phyloP scores from a whole-genome alignment of 2,888 invertebrate genomes.

The Keiferia lycopersicella region DNA sequence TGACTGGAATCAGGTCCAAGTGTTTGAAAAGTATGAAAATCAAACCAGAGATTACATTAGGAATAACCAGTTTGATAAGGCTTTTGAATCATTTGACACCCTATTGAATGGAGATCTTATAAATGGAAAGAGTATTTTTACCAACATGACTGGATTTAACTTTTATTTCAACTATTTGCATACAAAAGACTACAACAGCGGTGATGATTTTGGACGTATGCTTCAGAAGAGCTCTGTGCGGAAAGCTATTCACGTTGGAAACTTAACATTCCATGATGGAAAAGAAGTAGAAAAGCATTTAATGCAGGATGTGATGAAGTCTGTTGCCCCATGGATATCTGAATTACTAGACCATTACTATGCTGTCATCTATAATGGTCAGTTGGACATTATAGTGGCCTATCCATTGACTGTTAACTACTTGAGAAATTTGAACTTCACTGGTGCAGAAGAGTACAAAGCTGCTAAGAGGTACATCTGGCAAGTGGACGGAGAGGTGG shows the following conservation, averaged over 20 bases:
- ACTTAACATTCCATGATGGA: slow-evolving; percentile 85
- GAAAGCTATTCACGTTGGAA: slow-evolving; percentile 92
- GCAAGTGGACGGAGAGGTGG: slow-evolving; percentile 85
- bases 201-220: slow-evolving; percentile 81
- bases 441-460: slow-evolving; percentile 84
- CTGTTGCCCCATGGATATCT: slow-evolving; percentile 87
- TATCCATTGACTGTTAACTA: slow-evolving; percentile 92
- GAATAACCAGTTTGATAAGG: slow-evolving; percentile 83
- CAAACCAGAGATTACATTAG: slow-evolving; percentile 82
- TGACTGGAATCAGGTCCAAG: slow-evolving; percentile 82
- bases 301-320: slow-evolving; percentile 89
- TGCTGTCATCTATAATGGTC: slow-evolving; percentile 93
- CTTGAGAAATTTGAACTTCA: slow-evolving; percentile 86
- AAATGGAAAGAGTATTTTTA: slow-evolving; percentile 82
- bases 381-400: slow-evolving; percentile 94
- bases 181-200: slow-evolving; percentile 77
- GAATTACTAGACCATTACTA: slow-evolving; percentile 85
- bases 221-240: slow-evolving; percentile 84
- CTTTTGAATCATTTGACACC: slow-evolving; percentile 86
- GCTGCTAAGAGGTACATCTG: slow-evolving; percentile 85
- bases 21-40: slow-evolving; percentile 83
- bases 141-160: slow-evolving; percentile 87
- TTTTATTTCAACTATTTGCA: slow-evolving; percentile 89
- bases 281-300: slow-evolving; percentile 86
- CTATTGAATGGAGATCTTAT: slow-evolving; percentile 86